Base-by-base conservation (phyloP, 1,140 invertebrate genomes). In the Drosophila nasuta region DNA sequence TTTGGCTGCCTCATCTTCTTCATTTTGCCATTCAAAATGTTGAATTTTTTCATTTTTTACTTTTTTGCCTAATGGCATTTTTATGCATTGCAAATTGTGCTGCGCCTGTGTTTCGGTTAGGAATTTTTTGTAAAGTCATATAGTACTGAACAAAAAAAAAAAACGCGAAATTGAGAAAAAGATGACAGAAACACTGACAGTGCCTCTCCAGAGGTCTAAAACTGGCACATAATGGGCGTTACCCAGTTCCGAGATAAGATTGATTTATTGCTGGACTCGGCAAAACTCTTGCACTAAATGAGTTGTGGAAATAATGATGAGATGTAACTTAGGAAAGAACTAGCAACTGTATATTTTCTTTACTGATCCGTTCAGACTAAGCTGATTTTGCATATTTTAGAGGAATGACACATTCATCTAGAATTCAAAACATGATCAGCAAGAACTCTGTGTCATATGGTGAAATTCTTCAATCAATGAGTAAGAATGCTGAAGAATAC, bases 51-150 rank as follows among this genome's bases (percentile, higher is more conserved):
- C 35, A 38, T 10, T 10, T 52, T 51, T 52, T 25, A 25, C 20
- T 25, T 43, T 58, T 68, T 73, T 74, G 35, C 69, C 30, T 79
- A 77, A 79, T 77, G 70, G 48, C 64, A 74, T 68, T 79, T 74
- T 68, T 77, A 79, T 79, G 75, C 77, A 77, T 69, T 68, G 69
- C 64, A 79, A 79, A 79, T 74, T 43, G 46, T 13, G 41, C 41
- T 43, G 41, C 52, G 43, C 43, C 45, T 68, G 66, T 68, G 66
- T 45, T 45, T 45, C 73, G 70, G 57, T 71, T 70, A 71, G 59
- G 60, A 65, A 76, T 59, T 76, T 25, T 76, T 41, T 72, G 68
- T 65, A 35, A 17, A 62, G 65, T 62, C 71, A 65, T 28, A 43
- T 25, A 25, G 20, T 25, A 25, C 20, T 25, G 20, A 25, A 20